Percentiles rank a stretch among this genome's conserved stretches.
Conservation (phyloP, 2,113 vertebrate genomes). For the Chaenogobius annularis region DNA sequence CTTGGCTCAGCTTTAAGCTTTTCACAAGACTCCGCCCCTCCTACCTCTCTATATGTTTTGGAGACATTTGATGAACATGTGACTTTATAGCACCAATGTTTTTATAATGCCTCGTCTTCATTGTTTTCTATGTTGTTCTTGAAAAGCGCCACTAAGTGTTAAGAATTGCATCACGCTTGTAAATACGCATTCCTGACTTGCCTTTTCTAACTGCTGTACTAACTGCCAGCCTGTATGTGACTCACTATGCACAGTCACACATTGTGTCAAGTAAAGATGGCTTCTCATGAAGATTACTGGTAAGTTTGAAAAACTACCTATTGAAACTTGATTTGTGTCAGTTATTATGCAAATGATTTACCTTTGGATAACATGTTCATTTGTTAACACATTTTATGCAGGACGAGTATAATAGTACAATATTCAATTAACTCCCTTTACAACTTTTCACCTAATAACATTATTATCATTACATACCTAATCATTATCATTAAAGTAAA, state of each 20-base stretch:
- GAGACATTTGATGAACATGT: slow-evolving; percentile 25
- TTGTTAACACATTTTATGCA: slow-evolving; percentile 7
- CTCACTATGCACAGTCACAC: slow-evolving; percentile 30
- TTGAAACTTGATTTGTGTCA: slow-evolving; percentile 8
- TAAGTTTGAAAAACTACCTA: slow-evolving; percentile 15
- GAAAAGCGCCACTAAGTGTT: slow-evolving; percentile 60
- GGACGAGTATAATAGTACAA: neutral
- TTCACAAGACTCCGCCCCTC: slow-evolving; percentile 30
- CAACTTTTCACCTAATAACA: neutral
- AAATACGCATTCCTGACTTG: slow-evolving; percentile 46
- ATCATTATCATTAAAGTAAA: neutral
- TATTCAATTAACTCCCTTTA: neutral
- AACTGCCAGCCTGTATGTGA: slow-evolving; percentile 31
- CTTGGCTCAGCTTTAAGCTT: slow-evolving; percentile 41
- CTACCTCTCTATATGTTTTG: neutral
- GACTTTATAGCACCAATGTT: slow-evolving; percentile 25
- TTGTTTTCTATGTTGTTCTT: slow-evolving; percentile 17
- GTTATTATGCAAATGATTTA: slow-evolving; percentile 5
- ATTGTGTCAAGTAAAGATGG: slow-evolving; percentile 11
- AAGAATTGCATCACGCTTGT: slow-evolving; percentile 53
- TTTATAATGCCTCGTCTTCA: slow-evolving; percentile 20
- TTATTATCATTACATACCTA: neutral
- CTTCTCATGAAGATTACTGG: slow-evolving; percentile 4
- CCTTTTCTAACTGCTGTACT: slow-evolving; percentile 39
- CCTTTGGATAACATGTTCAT: slow-evolving; percentile 7